These are phyloP conservation scores for Phorcus lineatus DNA, from an alignment of 2,888 invertebrate genomes.

Conservation along the genomic window DNA sequence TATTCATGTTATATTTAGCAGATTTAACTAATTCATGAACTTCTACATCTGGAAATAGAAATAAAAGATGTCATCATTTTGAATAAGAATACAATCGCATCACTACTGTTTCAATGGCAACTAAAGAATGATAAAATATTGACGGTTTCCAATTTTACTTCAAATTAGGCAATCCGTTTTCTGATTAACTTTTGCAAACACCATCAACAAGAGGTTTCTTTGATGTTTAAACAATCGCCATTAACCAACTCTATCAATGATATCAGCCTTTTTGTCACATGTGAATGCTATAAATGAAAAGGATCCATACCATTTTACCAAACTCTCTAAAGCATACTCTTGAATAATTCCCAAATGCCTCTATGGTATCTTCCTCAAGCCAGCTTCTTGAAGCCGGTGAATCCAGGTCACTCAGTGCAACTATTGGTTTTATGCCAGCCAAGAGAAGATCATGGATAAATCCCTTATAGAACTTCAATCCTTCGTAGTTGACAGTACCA, in stretches of 20 bases:
- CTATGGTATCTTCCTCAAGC: constrained; percentile 56
- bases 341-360: constrained; percentile 71
- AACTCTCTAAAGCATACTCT: constrained; percentile 68
- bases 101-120: neutral
- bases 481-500: constrained; percentile 80
- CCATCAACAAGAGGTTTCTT: no score
- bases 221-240: no score
- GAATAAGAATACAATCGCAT: neutral
- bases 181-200: no score
- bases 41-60: no score
- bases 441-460: constrained; percentile 83
- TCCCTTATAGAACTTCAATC: constrained; percentile 86
- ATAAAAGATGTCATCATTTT: no score
- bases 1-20: neutral
- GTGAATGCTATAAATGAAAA: no score
- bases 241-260: neutral
- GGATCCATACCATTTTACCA: constrained; percentile 59
- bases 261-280: no score
- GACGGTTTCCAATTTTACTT: no score
- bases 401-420: constrained; percentile 78
- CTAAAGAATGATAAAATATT: no score
- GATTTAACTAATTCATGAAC: neutral
- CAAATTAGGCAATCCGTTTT: no score
- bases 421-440: constrained; percentile 78
- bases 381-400: constrained; percentile 75